Base-by-base conservation (phyloP, 92 coral and sea anemone genomes). In the Desmophyllum pertusum region DNA sequence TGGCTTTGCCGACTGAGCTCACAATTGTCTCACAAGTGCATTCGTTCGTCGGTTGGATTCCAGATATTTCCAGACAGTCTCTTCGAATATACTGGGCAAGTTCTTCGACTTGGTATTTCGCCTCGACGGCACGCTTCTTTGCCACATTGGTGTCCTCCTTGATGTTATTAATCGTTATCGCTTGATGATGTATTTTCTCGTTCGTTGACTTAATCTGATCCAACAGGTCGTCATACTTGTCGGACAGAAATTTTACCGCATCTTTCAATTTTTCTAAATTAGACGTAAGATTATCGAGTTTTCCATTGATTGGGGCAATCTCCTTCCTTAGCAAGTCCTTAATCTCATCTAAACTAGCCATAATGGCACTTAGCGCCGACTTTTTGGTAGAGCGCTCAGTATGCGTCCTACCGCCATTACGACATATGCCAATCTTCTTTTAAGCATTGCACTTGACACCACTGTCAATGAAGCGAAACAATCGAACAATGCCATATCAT, bases 51-150 rank as follows among this genome's bases (percentile, higher is more conserved):
- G 78, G 76, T 33, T 70, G 15, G 18, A 78, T 55, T 21, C 89
- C 89, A 36, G 89, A 36, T 17, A 86, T 79, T 70, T 86, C 85
- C 18, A 86, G 78, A 70, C 80, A 86, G 43, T 86, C 85, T 63
- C 89, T 30, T 30, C 89, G 50, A 14, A 71, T 50, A 48, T 86
- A 86, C 30, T 86, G 80, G 30, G 85, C 85, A 10, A 86, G 71
- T 41, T 86, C 85, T 30, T 86, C 89, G 11, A 27, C 40, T 67
- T 81, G 85, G 21, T 35, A 23, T 21, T 5, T 39, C 21, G 85
- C 85, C 29, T 69, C 84, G 21, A 39, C 46, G 11, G 63, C 59
- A 61, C 36, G 17, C 48, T 55, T 80, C 84, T 51, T 74, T 40
- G 61, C 41, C 62, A 43, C 61, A 46, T 8, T 13, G 29, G 45